Percentiles rank a stretch among this genome's conserved stretches.
These are phyloP conservation scores for Holothuria scabra DNA, from an alignment of 53 echinoderm and acorn worm species.

Conservation along the genomic window DNA sequence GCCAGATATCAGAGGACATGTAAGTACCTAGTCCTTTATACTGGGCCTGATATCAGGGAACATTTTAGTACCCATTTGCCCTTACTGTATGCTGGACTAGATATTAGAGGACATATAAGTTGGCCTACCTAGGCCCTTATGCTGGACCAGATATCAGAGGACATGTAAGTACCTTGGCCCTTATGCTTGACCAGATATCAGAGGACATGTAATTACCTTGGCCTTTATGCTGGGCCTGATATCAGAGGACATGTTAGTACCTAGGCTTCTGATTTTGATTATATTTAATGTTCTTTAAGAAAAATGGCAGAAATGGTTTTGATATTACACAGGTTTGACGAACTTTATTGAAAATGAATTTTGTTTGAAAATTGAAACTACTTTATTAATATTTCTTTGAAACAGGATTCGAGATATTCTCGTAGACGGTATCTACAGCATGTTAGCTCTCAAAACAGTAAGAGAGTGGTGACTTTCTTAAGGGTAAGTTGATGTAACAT, in stretches of 20 bases:
- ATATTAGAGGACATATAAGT: slow-evolving; percentile 26
- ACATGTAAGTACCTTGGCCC: not conserved
- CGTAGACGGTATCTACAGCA: slow-evolving; percentile 51
- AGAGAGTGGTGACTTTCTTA: slow-evolving; percentile 72
- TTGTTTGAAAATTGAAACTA: no score
- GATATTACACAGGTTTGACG: no score
- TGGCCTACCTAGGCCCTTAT: no score
- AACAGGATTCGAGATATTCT: slow-evolving; percentile 51
- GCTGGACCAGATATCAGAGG: no score
- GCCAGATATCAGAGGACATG: slow-evolving; percentile 44
- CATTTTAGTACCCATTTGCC: not conserved
- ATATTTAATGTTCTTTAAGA: no score
- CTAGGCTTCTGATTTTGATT: no score
- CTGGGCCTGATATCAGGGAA: slow-evolving; percentile 54
- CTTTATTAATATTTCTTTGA: not conserved
- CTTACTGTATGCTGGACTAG: slow-evolving; percentile 60
- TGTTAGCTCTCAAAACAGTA: slow-evolving; percentile 65
- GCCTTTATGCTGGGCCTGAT: no score
- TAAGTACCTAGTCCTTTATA: not conserved
- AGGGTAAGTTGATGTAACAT: slow-evolving; percentile 53
- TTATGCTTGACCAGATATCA: slow-evolving; percentile 60
- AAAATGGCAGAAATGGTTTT: no score
- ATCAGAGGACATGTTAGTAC: no score
- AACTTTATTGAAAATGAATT: no score
- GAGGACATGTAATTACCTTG: not conserved